Evolutionary conservation across 2,113 vertebrate species (phyloP), one percentile per base, ranked within the genome.

Genomic region (Numida meleagris): DNA sequence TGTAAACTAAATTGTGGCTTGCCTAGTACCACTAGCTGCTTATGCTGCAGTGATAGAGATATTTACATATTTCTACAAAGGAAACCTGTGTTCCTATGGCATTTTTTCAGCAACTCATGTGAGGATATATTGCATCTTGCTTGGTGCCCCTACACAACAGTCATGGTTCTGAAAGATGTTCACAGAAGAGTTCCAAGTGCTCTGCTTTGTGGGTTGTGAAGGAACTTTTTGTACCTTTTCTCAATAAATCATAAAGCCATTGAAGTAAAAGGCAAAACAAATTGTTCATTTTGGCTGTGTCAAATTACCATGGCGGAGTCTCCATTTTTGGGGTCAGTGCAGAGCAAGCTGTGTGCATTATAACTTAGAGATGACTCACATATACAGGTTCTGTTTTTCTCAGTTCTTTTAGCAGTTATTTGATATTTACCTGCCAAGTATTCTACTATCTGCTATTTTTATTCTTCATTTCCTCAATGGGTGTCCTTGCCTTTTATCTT

Each of bases 1-100:
- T 91, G 86, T 79, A 89, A 93, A 95, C 62, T 91, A 91, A 96
- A 95, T 19, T 83, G 63, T 79, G 57, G 42, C 55, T 18, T 67
- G 25, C 43, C 40, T 67, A 87, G 89, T 43, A 45, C 48, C 70
- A 42, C 19, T 43, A 86, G 62, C 12, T 95, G 34, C 7, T 61
- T 48, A 65, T 53, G 8, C 8, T 81, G 58, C 71, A 36, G 34
- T 33, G 58, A 34, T 38, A 61, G 61, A 88, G 18, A 40, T 38
- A 1, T 81, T 89, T 75, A 48, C 16, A 13, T 68, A n/a, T 90
- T 90, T 86, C 68, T 72, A 16, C 27, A 86, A 73, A 89, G 31
- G 34, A 40, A 21, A 1, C 2, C 74, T 83, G 36, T 50, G 19
- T 66, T 19, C 51, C 6, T 20, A 45, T 5, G 6, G 8, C 18